phyloP scores from a whole-genome alignment of 2,797 vertebrate genomes.

The Hoplostethus atlanticus region DNA sequence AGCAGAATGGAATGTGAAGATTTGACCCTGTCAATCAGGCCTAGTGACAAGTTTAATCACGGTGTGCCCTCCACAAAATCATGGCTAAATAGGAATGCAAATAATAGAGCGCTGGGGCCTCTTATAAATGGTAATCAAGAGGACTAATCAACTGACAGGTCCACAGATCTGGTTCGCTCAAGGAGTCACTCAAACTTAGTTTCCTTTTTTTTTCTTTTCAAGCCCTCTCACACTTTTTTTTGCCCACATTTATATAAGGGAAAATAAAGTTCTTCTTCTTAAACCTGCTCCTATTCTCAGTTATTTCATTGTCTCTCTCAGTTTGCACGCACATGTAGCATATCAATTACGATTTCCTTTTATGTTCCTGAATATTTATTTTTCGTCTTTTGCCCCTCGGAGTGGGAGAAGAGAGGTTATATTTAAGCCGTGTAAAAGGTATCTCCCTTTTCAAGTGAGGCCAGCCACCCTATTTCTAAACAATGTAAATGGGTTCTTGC shows the following conservation, averaged over 20 bases:
- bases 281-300: constrained; percentile 21
- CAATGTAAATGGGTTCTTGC: constrained; percentile 88
- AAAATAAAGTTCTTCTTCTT: constrained; percentile 32
- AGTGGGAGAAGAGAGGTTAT: constrained; percentile 71
- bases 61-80: constrained; percentile 96
- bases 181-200: constrained; percentile 91
- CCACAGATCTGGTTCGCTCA: constrained; percentile 91
- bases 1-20: constrained; percentile 96
- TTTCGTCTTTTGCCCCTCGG: constrained; percentile 27
- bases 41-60: constrained; percentile 99
- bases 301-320: constrained; percentile 44
- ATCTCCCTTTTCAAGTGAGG: constrained; percentile 70
- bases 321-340: constrained; percentile 32
- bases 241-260: background rate
- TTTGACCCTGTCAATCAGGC: constrained; percentile 99
- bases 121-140: constrained; percentile 99
- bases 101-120: constrained; percentile 97
- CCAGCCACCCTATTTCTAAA: constrained; percentile 80
- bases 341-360: constrained; percentile 59
- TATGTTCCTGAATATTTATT: constrained; percentile 45
- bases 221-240: constrained; percentile 38
- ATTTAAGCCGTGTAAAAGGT: constrained; percentile 70
- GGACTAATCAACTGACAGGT: constrained; percentile 99
- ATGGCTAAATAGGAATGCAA: constrained; percentile 99
- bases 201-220: constrained; percentile 50